phyloP scores from a whole-genome alignment of 1,140 invertebrate species.

The Mactra quadrangularis region DNA sequence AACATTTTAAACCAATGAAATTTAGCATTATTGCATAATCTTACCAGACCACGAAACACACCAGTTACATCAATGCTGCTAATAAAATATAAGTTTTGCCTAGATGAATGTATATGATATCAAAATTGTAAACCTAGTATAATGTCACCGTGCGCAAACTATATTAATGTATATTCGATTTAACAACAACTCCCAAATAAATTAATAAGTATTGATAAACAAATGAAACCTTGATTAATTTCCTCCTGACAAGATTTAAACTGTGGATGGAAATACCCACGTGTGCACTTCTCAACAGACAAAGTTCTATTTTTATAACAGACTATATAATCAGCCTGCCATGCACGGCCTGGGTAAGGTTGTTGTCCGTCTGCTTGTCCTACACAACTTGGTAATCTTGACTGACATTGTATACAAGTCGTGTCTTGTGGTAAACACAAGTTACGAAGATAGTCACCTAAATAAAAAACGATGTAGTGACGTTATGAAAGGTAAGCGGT shows the following conservation, averaged over 20 bases:
- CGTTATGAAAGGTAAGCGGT: no score
- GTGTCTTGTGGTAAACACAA: conserved; percentile 24
- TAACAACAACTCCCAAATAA: no score
- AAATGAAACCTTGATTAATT: conserved; percentile 48
- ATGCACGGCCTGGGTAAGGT: conserved; percentile 52
- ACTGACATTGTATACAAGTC: conserved; percentile 58
- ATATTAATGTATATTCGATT: no score
- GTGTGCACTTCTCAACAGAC: conserved; percentile 33
- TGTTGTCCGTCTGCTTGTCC: conserved; percentile 60
- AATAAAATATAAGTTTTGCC: no score
- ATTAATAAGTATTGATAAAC: no score
- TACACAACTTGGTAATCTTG: conserved; percentile 60
- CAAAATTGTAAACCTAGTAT: no score
- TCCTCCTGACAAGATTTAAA: conserved; percentile 29
- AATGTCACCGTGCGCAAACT: no score
- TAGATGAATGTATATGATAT: no score
- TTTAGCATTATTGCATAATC: no score
- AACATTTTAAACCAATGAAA: no score
- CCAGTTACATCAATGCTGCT: no score
- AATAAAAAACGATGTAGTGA: not conserved
- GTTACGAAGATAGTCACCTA: conserved; percentile 49
- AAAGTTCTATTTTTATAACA: conserved; percentile 67
- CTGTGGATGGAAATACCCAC: conserved; percentile 63
- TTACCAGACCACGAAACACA: no score
- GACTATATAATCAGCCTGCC: conserved; percentile 60